Conservation (phyloP, 2,797 vertebrate species). For the Ficedula albicollis region DNA sequence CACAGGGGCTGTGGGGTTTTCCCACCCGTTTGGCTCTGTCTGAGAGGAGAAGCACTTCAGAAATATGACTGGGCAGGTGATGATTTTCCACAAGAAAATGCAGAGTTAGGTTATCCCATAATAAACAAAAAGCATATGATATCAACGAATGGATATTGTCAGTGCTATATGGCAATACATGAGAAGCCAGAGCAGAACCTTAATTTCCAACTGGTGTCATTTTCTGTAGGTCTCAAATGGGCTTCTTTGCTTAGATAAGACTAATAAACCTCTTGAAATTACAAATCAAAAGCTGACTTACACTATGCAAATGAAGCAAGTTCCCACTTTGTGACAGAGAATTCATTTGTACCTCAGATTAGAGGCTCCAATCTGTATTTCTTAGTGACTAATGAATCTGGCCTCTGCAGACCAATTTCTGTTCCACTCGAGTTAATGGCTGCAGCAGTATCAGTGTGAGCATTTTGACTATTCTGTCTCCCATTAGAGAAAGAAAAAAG, state of each 20-base stretch:
- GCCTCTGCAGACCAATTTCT: conserved; percentile 79
- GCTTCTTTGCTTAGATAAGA: conserved; percentile 71
- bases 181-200: conserved; percentile 18
- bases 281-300: conserved; percentile 77
- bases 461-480: conserved; percentile 79
- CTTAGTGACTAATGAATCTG: conserved; percentile 81
- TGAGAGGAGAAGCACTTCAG: background rate
- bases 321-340: conserved; percentile 77
- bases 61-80: conserved; percentile 11
- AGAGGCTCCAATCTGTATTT: conserved; percentile 75
- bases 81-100: conserved; percentile 28
- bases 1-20: background rate
- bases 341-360: conserved; percentile 83
- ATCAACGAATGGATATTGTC: background rate
- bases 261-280: conserved; percentile 77
- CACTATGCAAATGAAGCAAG: conserved; percentile 74
- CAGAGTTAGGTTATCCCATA: background rate
- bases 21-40: background rate
- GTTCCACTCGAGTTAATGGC: conserved; percentile 80
- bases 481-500: conserved; percentile 75
- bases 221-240: conserved; percentile 68
- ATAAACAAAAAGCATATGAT: background rate
- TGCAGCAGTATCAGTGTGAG: conserved; percentile 66
- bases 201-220: conserved; percentile 59
- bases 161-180: background rate